Evolutionary conservation across 2,888 invertebrate genomes (phyloP), one percentile per base, ranked within the genome.

Genomic region (Sepioteuthis lessoniana): DNA sequence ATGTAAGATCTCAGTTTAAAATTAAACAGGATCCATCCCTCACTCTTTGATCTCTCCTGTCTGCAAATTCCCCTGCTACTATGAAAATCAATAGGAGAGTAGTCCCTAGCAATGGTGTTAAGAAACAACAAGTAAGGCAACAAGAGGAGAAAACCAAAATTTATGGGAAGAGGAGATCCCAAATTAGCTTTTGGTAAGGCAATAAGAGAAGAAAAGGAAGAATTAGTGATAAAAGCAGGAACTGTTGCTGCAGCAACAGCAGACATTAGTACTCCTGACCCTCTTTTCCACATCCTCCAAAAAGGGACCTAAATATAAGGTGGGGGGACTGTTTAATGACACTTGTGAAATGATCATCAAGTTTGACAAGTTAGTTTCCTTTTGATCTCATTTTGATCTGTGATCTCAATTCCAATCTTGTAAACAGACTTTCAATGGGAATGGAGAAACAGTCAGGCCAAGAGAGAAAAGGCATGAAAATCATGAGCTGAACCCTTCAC

Each of bases 51-150:
- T 76, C 35, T n/a, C n/a, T n/a, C 5, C 1, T 35, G n/a, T 76
- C 16, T n/a, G 76, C n/a, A 76, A 76, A 76, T 76, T 76, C 76
- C 76, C 76, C 76, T 76, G n/a, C 76, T 76, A 76, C 76, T n/a
- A 76, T 13, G n/a, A 76, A 76, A 76, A 76, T 76, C 76, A 76
- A 76, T 76, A 76, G 31, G 28, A 76, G 8, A 31, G 76, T n/a
- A 76, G n/a, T n/a, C 16, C 19, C n/a, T 76, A n/a, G 76, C 76
- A 76, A 76, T n/a, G n/a, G 76, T 76, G 76, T 13, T 13, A n/a
- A 31, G 76, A 76, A n/a, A n/a, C 76, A 76, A 76, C n/a, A 76
- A 35, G 55, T 25, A 21, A 25, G 28, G 5, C 50, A 19, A 50
- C 50, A 50, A 50, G 50, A 7, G 76, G n/a, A 19, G 31, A 60